Base-by-base conservation (phyloP, 2,113 vertebrate genomes). In the Varanus komodoensis region DNA sequence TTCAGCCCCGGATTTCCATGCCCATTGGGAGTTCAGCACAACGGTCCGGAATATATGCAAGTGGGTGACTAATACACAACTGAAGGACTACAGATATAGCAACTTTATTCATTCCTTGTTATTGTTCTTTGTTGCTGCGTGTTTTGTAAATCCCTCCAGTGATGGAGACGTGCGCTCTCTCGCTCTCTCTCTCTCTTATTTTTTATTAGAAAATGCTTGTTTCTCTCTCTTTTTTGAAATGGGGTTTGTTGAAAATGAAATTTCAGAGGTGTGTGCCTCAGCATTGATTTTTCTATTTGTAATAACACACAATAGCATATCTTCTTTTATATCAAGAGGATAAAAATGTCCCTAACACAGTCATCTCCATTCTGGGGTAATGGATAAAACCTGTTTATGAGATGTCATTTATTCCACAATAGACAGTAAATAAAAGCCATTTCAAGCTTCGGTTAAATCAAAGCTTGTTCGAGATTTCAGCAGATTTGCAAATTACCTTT, bases 351-450 rank as follows among this genome's bases (percentile, higher is more conserved):
- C 97, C 97, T 97, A 97, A 96, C 97, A 97, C 92, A 89, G 94
- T 96, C 97, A 96, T 98, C 97, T 97, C 97, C 96, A 96, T 97
- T 97, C 97, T 96, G 96, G 95, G 97, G 97, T 98, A 98, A 98
- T 98, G 97, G 97, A 98, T 98, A 97, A 98, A 98, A 96, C 97
- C 97, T 98, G 97, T 98, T 98, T 98, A 98, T 97, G 98, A 98
- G 97, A 97, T 98, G 98, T 98, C 97, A 98, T 98, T 98, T 98
- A 97, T 97, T 98, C 97, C 95, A 97, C 98, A 98, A 98, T 96
- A 98, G 98, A 98, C 98, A 98, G 98, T 99, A 99, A 99, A 99
- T 99, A 99, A 98, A 98, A 98, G 97, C 97, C 97, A 98, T 98
- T 98, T 97, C 97, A 98, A 98, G 98, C 98, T 98, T 98, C 97